Percentiles rank a stretch among this genome's conserved stretches.
Evolutionary conservation across 2,888 invertebrate genomes (phyloP).

Genomic region (Ochlodes sylvanus): DNA sequence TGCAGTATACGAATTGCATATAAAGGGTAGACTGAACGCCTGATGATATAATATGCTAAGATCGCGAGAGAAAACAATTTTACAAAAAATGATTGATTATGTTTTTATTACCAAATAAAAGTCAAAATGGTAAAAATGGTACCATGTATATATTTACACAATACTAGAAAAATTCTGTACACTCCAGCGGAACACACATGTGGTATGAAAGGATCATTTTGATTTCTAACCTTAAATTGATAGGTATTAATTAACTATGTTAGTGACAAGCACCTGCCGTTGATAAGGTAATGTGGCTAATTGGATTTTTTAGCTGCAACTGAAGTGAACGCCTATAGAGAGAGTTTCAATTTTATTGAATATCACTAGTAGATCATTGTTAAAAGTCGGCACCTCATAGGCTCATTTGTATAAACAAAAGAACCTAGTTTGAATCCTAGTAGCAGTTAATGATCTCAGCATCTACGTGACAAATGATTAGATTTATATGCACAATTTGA

Average conservation of each 20-base stretch:
- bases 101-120: not conserved
- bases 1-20: not conserved
- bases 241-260: not conserved
- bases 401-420: too few species aligned
- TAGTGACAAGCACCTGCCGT: not conserved
- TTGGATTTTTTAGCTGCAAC: not conserved
- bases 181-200: too few species aligned
- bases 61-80: not conserved
- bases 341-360: constrained; percentile 2
- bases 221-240: not conserved
- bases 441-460: not conserved
- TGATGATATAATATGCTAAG: too few species aligned
- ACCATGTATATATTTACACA: too few species aligned
- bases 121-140: too few species aligned
- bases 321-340: too few species aligned
- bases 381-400: not conserved
- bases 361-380: not conserved
- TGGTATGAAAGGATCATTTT: not conserved
- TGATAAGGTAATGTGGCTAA: not conserved
- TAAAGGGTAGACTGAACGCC: not conserved
- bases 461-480: too few species aligned
- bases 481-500: too few species aligned
- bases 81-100: not conserved
- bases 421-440: not conserved
- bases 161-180: too few species aligned